Conservation (phyloP, 2,797 vertebrate species). For the Bucorvus abyssinicus region DNA sequence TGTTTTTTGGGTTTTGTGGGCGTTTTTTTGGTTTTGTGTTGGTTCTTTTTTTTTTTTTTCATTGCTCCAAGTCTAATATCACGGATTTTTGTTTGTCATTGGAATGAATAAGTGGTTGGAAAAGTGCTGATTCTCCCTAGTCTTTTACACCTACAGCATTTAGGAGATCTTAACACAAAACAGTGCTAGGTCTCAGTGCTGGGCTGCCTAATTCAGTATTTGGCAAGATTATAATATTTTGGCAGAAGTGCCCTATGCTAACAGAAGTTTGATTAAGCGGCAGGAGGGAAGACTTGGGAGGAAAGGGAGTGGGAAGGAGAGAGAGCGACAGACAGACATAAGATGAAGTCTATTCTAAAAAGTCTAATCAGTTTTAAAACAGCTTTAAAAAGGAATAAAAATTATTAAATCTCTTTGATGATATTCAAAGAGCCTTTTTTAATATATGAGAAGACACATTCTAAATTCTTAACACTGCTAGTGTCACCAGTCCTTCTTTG, state of each 20-base stretch:
- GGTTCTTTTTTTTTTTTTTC: neutral
- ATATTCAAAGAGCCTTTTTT: conserved; percentile 78
- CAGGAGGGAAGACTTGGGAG: neutral
- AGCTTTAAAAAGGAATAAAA: conserved; percentile 78
- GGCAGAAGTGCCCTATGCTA: conserved; percentile 38
- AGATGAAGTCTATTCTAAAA: conserved; percentile 36
- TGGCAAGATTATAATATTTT: conserved; percentile 42
- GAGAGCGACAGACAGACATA: neutral
- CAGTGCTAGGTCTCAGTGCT: conserved; percentile 55
- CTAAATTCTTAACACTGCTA: conserved; percentile 76
- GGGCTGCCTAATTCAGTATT: conserved; percentile 31
- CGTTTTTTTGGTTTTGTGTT: neutral
- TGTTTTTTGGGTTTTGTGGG: neutral
- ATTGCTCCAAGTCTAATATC: neutral
- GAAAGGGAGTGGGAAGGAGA: neutral
- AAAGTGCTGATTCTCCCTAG: conserved; percentile 62
- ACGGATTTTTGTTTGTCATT: conserved; percentile 51
- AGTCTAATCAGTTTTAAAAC: conserved; percentile 69
- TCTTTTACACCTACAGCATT: neutral
- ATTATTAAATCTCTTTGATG: conserved; percentile 79
- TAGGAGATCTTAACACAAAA: conserved; percentile 19
- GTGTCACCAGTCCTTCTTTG: conserved; percentile 66
- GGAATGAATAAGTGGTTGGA: conserved; percentile 21
- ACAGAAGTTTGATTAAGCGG: conserved; percentile 56
- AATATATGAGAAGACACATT: conserved; percentile 72